Base-by-base conservation (phyloP, 2,113 vertebrate genomes). In the Megaptera novaeangliae region DNA sequence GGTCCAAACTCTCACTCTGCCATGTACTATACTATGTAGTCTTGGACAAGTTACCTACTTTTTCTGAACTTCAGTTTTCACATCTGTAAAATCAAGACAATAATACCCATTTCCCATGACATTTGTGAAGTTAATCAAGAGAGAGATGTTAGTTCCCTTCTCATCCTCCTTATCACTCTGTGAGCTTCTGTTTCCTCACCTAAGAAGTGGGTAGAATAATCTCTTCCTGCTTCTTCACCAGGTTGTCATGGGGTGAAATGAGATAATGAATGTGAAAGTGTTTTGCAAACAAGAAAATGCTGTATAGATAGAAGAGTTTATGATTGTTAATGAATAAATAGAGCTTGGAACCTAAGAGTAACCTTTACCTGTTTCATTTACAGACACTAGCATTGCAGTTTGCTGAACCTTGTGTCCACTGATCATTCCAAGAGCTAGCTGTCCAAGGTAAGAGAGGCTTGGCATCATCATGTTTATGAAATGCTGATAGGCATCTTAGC, bases 361-460 rank as follows among this genome's bases (percentile, higher is more conserved):
- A 97, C 39, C 23, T 84, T 29, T 49, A 9, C 27, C 74, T 85
- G 8, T 94, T 97, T 94, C 34, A 15, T 93, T 97, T 89, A 7
- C 84, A 97, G 97, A 80, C 6, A 20, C 11, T 36, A 23, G 25
- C 39, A 7, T 8, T 95, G 69, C 23, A 39, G 64, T 75, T 77
- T 71, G 41, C 72, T 96, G 85, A 83, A 10, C 20, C 23, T 39
- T n/a, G 69, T 55, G 36, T 68, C 29, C 10, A 1, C 29, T 94
- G 93, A 80, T 27, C 15, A 2, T 80, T 84, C 36, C 12, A 17
- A 9, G 31, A 95, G 63, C 72, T 25, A 52, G 29, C 71, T 61
- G 3, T 63, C 64, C 78, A 29, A 98, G 96, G 98, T 97, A 98
- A 96, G 87, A 88, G 41, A 93, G 10, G 36, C 52, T 14, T 15